A percentile compares a stretch with the other conserved stretches of the same genome.
These are phyloP conservation scores for Sebastes hubbsi DNA, from an alignment of 2,797 vertebrate species.

Conservation along the genomic window DNA sequence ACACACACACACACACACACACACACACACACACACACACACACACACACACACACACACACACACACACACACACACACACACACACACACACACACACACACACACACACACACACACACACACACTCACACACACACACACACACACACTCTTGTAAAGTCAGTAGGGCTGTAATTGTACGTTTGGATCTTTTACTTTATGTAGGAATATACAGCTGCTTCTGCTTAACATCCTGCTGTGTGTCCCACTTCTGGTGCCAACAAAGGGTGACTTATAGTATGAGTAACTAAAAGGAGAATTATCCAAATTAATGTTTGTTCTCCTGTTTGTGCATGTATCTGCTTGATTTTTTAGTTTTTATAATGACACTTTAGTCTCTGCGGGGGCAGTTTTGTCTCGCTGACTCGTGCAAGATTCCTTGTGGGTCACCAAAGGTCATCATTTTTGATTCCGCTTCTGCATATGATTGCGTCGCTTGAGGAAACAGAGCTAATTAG, in stretches of 20 bases:
- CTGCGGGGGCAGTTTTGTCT: slow-evolving; percentile 14
- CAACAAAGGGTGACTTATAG: not conserved
- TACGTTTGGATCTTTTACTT: slow-evolving; percentile 15
- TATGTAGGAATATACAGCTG: not conserved
- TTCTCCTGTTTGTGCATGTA: not conserved
- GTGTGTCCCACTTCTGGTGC: not conserved
- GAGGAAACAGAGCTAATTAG: slow-evolving; percentile 52
- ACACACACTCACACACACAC: too few species aligned
- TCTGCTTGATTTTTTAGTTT: not conserved
- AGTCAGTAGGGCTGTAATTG: slow-evolving; percentile 20
- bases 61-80: too few species aligned
- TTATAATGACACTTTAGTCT: not conserved
- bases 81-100: too few species aligned
- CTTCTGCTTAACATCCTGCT: not conserved
- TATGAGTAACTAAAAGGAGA: not conserved
- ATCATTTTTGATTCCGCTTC: not conserved
- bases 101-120: too few species aligned
- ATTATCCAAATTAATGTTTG: not conserved
- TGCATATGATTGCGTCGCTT: slow-evolving; percentile 17
- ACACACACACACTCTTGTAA: slow-evolving; percentile 15
- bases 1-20: too few species aligned
- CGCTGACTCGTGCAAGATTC: slow-evolving; percentile 28
- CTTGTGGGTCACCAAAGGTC: slow-evolving; percentile 43
- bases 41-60: too few species aligned
- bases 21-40: too few species aligned